Conservation (phyloP, 2,888 invertebrate species). For the Drosophila robusta region DNA sequence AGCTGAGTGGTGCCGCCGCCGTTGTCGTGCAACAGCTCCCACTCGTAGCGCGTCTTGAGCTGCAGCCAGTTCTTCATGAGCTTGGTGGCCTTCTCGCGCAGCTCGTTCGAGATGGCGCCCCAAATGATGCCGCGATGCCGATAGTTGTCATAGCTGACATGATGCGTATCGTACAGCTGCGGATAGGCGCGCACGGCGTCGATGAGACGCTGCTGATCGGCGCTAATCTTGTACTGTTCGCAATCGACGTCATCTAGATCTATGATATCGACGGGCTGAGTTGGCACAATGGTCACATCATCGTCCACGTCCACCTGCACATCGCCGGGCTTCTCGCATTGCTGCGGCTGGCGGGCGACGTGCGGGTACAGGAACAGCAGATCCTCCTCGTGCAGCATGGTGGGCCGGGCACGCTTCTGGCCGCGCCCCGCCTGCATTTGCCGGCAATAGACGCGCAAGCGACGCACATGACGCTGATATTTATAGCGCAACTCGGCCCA, state of each 20-base stretch:
- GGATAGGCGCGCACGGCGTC: conserved; percentile 68
- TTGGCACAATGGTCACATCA: conserved; percentile 39
- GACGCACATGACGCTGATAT: conserved; percentile 73
- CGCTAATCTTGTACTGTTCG: conserved; percentile 13
- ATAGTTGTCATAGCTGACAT: conserved; percentile 55
- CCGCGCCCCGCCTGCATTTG: neutral
- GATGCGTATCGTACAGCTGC: conserved; percentile 68
- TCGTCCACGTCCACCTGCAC: neutral
- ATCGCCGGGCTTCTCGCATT: conserved; percentile 1
- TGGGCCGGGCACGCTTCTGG: conserved; percentile 52
- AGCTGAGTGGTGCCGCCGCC: conserved; percentile 26
- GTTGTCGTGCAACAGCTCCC: conserved; percentile 54
- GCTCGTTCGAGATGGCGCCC: conserved; percentile 74
- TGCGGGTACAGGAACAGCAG: conserved; percentile 78
- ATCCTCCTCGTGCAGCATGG: conserved; percentile 74
- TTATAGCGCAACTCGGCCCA: conserved; percentile 77
- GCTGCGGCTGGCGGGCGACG: conserved; percentile 43
- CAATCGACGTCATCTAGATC: conserved; percentile 54
- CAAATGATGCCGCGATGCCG: conserved; percentile 77
- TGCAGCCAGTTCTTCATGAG: conserved; percentile 79
- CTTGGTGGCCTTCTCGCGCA: conserved; percentile 81
- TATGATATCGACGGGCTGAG: conserved; percentile 51
- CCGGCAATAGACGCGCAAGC: conserved; percentile 57
- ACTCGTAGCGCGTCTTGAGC: conserved; percentile 77
- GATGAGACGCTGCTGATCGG: conserved; percentile 49